Evolutionary conservation across 2,113 vertebrate genomes (phyloP).

Genomic region (Oncorhynchus tshawytscha): DNA sequence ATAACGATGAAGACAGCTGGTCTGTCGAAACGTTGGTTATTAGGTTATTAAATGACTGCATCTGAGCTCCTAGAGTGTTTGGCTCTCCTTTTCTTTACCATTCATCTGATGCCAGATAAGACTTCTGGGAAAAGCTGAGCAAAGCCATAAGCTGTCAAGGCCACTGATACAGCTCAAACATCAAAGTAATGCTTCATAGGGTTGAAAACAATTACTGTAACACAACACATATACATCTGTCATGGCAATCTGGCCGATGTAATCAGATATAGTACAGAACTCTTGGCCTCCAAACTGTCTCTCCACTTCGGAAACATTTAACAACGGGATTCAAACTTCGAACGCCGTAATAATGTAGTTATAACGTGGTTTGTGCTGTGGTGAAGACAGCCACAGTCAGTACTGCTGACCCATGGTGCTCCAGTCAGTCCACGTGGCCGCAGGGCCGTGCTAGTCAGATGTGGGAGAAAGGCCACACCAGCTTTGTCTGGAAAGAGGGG

Average conservation of each 20-base stretch:
- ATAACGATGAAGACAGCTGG: too few relatives aligned
- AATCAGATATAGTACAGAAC: not conserved
- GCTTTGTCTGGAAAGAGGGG: slow-evolving; percentile 56
- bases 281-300: not conserved
- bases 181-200: not conserved
- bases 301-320: too few relatives aligned
- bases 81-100: too few relatives aligned
- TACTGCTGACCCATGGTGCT: not conserved
- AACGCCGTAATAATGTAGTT: too few relatives aligned
- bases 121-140: too few relatives aligned
- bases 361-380: not conserved
- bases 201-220: not conserved
- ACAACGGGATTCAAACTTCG: too few relatives aligned
- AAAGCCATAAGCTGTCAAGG: too few relatives aligned
- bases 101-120: too few relatives aligned
- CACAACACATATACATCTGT: not conserved
- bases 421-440: not conserved
- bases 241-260: not conserved
- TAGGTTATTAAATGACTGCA: too few relatives aligned
- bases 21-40: too few relatives aligned
- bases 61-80: too few relatives aligned
- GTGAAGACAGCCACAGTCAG: not conserved
- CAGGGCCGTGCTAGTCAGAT: not conserved
- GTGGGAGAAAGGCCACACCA: slow-evolving; percentile 10
- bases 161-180: not conserved